Percentiles rank a stretch among this genome's conserved stretches.
These are phyloP conservation scores for Drosophila mettleri DNA, from an alignment of 2,888 invertebrate species.

Conservation along the genomic window DNA sequence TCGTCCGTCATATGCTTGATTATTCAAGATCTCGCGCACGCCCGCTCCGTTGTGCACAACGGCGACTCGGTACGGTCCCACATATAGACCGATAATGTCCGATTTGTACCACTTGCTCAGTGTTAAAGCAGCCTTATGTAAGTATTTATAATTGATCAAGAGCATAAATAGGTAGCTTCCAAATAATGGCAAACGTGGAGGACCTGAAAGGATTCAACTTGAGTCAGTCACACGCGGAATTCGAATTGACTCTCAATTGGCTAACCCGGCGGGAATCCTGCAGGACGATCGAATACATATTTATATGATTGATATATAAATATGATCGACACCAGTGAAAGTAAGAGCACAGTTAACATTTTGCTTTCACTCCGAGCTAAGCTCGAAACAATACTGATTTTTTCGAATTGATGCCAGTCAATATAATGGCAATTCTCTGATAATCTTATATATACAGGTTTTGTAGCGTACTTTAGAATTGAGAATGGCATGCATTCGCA, in stretches of 20 bases:
- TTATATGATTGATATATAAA: constrained; percentile 83
- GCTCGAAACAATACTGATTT: constrained; percentile 40
- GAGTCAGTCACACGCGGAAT: background rate
- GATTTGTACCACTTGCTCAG: constrained; percentile 87
- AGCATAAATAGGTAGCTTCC: constrained; percentile 88
- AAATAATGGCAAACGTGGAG: constrained; percentile 87
- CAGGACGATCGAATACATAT: constrained; percentile 85
- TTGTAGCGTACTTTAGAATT: constrained; percentile 1
- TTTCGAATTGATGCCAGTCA: background rate
- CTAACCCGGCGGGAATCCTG: constrained; percentile 88
- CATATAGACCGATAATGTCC: constrained; percentile 87
- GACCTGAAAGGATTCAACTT: constrained; percentile 85
- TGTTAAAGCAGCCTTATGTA: constrained; percentile 86
- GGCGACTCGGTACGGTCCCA: constrained; percentile 86
- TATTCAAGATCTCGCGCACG: constrained; percentile 87
- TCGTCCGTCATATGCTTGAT: constrained; percentile 88
- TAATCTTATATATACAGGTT: constrained; percentile 1
- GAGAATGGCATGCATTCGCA: constrained; percentile 1
- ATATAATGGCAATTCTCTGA: constrained; percentile 19
- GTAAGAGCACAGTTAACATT: constrained; percentile 83
- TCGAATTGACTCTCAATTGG: background rate
- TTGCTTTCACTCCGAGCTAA: constrained; percentile 18
- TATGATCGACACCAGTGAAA: constrained; percentile 77
- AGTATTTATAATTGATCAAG: constrained; percentile 86
- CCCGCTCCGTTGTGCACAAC: constrained; percentile 86